A percentile compares a stretch with the other conserved stretches of the same genome.
These are phyloP conservation scores for Lasioglossum marginatum DNA, from an alignment of 2,888 invertebrate species.

Conservation along the genomic window DNA sequence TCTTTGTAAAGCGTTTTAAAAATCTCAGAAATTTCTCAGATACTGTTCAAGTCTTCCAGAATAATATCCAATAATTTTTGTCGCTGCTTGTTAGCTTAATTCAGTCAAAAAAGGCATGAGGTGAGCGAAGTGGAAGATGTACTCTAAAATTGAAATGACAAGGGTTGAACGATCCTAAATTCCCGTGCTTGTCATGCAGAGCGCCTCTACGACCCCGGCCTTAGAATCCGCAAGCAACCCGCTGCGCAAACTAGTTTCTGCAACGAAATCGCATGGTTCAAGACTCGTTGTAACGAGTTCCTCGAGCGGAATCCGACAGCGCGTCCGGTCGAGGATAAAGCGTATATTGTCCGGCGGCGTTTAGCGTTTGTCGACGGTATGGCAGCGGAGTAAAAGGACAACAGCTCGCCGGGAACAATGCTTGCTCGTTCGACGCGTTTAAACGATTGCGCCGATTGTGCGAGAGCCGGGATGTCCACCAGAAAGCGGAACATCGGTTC, in stretches of 20 bases:
- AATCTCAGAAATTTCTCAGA: not conserved
- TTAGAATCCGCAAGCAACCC: not conserved
- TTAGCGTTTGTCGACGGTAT: slow-evolving; percentile 10
- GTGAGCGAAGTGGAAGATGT: not conserved
- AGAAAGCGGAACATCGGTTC: slow-evolving; percentile 18
- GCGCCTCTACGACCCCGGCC: not conserved
- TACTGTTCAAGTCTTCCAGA: not conserved
- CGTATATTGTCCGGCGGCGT: not conserved
- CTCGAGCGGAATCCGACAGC: not conserved
- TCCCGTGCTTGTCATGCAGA: not conserved
- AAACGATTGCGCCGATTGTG: slow-evolving; percentile 8
- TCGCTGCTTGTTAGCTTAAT: too few relatives aligned
- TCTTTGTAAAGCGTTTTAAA: not conserved
- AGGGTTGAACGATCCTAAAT: not conserved
- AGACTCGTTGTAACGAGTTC: slow-evolving; percentile 5
- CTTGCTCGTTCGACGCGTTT: slow-evolving; percentile 4
- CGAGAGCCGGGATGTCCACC: not conserved
- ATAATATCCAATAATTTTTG: not conserved
- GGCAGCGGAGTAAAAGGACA: not conserved
- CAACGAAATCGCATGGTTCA: not conserved
- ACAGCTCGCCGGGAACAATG: slow-evolving; percentile 9
- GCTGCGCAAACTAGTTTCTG: not conserved
- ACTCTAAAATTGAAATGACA: not conserved
- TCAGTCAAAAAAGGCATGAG: not conserved
- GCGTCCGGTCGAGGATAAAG: slow-evolving; percentile 4